Evolutionary conservation across 1,140 invertebrate genomes (phyloP).

Genomic region (Drosophila nannoptera): DNA sequence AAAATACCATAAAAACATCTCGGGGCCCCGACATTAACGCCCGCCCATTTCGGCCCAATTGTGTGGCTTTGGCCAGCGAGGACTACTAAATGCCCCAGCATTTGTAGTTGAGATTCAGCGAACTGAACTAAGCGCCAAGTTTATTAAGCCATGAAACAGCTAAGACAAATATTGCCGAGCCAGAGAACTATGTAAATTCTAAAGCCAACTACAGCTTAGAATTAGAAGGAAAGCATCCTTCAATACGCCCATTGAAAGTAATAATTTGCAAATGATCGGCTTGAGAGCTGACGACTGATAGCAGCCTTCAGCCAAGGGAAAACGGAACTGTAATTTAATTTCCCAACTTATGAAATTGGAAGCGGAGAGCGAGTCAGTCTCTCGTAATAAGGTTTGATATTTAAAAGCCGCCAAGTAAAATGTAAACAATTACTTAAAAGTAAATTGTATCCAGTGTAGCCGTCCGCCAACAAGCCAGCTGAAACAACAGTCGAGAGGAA

Average conservation of each 20-base stretch:
- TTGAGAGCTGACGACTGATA: too few relatives aligned
- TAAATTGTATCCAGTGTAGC: constrained; percentile 51
- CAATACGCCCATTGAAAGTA: background rate
- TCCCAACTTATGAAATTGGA: constrained; percentile 57
- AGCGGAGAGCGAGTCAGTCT: constrained; percentile 46
- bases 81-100: constrained; percentile 1
- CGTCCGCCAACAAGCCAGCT: constrained; percentile 37
- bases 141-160: constrained; percentile 18
- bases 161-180: constrained; percentile 1
- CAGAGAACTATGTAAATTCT: constrained; percentile 1
- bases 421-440: constrained; percentile 57
- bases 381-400: constrained; percentile 52
- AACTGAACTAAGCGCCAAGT: constrained; percentile 7
- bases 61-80: constrained; percentile 4
- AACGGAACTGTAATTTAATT: constrained; percentile 58
- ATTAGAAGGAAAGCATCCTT: background rate
- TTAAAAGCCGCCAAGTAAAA: constrained; percentile 38
- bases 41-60: constrained; percentile 17
- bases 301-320: background rate
- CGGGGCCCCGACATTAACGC: constrained; percentile 27
- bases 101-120: too few relatives aligned
- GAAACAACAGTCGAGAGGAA: constrained; percentile 48
- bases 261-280: background rate
- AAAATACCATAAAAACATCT: constrained; percentile 46
- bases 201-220: background rate